Evolutionary conservation across 2,113 vertebrate genomes (phyloP).

Genomic region (Microcebus tavaratra): DNA sequence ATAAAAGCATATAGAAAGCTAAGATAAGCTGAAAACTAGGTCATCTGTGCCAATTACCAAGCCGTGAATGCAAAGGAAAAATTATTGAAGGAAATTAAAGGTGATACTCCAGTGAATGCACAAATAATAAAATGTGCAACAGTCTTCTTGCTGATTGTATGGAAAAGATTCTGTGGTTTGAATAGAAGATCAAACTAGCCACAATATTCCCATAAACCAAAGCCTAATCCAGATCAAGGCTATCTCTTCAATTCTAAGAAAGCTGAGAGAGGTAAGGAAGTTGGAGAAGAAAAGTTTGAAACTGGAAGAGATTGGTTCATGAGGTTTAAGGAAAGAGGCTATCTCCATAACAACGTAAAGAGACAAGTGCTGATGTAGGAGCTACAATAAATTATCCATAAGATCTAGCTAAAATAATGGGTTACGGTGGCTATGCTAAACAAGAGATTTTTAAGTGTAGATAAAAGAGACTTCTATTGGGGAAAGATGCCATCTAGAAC

Average conservation of each 20-base stretch:
- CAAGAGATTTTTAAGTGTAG: not conserved
- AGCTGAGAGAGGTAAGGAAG: not conserved
- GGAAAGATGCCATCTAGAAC: not conserved
- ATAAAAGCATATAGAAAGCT: not conserved
- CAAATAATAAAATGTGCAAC: no score
- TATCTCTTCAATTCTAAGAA: not conserved
- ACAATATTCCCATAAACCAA: no score
- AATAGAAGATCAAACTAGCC: no score
- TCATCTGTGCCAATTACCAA: not conserved
- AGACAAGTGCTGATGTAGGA: not conserved
- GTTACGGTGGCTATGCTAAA: not conserved
- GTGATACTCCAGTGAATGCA: not conserved
- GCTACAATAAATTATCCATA: not conserved
- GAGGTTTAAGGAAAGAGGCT: not conserved
- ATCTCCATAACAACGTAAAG: not conserved
- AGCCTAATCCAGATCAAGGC: no score
- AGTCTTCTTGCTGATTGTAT: no score
- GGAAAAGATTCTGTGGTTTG: no score
- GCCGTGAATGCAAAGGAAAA: not conserved
- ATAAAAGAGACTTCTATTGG: not conserved
- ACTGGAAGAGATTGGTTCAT: not conserved
- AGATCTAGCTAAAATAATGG: not conserved
- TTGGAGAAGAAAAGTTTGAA: not conserved
- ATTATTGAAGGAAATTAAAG: not conserved
- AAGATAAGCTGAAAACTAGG: not conserved